A percentile compares a stretch with the other conserved stretches of the same genome.
Conservation (phyloP, 37 sponge, comb jelly and placozoan genomes). For the Beroe ovata region DNA sequence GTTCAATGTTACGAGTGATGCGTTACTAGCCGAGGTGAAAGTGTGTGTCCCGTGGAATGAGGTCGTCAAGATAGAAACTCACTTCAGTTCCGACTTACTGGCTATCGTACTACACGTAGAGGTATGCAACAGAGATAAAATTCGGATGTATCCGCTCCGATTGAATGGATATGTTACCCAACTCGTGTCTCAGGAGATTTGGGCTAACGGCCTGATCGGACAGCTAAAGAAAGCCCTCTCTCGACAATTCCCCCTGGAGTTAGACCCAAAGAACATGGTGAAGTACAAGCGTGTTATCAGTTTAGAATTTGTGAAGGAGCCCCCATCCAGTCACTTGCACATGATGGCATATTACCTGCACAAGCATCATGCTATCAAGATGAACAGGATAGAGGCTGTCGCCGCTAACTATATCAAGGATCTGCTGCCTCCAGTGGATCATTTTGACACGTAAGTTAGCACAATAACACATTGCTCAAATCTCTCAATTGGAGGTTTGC, state of each 20-base stretch:
- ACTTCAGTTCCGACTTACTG: conserved; percentile 30
- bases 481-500: too few relatives aligned
- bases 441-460: conserved; percentile 45
- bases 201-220: conserved; percentile 19
- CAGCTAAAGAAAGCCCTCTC: conserved; percentile 54
- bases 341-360: conserved; percentile 59
- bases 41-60: conserved; percentile 55
- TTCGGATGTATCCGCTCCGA: too few relatives aligned
- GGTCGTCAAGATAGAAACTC: conserved; percentile 45
- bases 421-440: conserved; percentile 39
- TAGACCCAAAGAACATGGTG: not conserved
- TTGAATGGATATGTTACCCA: too few relatives aligned
- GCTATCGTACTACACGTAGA: conserved; percentile 55
- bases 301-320: conserved; percentile 65
- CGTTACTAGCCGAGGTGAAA: conserved; percentile 55
- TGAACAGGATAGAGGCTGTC: conserved; percentile 57
- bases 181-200: conserved; percentile 33
- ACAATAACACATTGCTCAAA: too few relatives aligned
- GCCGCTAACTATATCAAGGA: conserved; percentile 2
- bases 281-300: conserved; percentile 57
- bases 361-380: conserved; percentile 28
- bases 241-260: conserved; percentile 35
- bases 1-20: conserved; percentile 59
- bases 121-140: not conserved
- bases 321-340: not conserved